Evolutionary conservation across 2,888 invertebrate species (phyloP), one percentile per base, ranked within the genome.

Genomic region (Allolobophora icterica): DNA sequence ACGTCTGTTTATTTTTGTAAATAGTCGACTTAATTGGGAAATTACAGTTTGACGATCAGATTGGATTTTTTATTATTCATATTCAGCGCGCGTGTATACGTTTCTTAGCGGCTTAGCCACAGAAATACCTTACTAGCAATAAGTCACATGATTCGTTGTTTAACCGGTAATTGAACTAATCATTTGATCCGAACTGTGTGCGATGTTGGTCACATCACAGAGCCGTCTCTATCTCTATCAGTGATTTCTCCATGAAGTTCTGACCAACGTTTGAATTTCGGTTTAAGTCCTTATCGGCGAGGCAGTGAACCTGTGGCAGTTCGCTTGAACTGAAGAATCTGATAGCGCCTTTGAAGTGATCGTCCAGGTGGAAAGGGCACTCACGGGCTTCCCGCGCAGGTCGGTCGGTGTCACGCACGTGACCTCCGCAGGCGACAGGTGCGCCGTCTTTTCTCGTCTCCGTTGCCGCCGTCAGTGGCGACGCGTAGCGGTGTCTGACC

Each of bases 241-340:
- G 87, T 24, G 87, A 87, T 17, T 87, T 87, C 87, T 87, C 38
- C 19, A 19, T 87, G 87, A 87, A 87, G 17, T 34, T 38, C 13
- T 24, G 34, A 33, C 38, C 38, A 87, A 34, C 34, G 87, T 87
- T 34, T 33, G 34, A 24, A 34, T 87, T 87, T 38, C 35, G 34
- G 38, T 35, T 38, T 19, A 38, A 87, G 87, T 35, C 34, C 35
- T 38, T 87, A 34, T 87, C 87, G 6, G 87, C 34, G 87, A 24
- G 13, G 38, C 87, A 34, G 33, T 87, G 87, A 17, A 34, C 38
- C 34, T 35, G 87, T 1, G 87, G 87, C 87, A 87, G 38, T 35
- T 87, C 87, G 87, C 87, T 87, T 24, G 87, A 34, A 87, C 87
- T 87, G 19, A 87, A 35, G 38, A 87, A 87, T 87, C 87, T 87